These are phyloP conservation scores for Macrosteles quadrilineatus DNA, from an alignment of 1,140 invertebrate species.

Conservation along the genomic window DNA sequence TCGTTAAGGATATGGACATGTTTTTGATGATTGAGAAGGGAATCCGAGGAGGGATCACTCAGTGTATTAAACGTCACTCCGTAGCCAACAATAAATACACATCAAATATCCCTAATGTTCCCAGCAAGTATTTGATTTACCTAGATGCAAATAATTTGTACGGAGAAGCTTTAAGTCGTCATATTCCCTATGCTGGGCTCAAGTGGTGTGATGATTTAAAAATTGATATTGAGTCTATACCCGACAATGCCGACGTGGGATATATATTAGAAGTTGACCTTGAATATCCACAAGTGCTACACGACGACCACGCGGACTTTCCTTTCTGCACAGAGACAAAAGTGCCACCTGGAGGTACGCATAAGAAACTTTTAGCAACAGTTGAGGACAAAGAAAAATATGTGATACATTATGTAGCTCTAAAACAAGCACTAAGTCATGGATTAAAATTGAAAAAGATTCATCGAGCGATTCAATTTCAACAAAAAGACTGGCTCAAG, in stretches of 20 bases:
- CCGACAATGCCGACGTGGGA: neutral
- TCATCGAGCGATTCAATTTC: slow-evolving; percentile 55
- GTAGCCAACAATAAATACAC: neutral
- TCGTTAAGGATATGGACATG: neutral
- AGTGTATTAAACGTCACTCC: neutral
- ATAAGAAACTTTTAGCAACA: slow-evolving; percentile 34
- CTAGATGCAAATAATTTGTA: neutral
- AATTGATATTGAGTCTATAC: neutral
- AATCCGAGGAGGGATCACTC: neutral
- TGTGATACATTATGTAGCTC: slow-evolving; percentile 54
- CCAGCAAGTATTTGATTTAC: too few relatives aligned
- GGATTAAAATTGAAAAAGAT: slow-evolving; percentile 54
- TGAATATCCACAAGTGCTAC: slow-evolving; percentile 40
- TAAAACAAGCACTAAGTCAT: slow-evolving; percentile 52
- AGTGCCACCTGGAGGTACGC: slow-evolving; percentile 33
- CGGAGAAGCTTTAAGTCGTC: neutral
- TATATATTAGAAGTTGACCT: slow-evolving; percentile 45
- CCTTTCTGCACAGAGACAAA: slow-evolving; percentile 48
- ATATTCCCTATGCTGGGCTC: neutral
- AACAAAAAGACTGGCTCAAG: slow-evolving; percentile 54
- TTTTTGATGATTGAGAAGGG: neutral
- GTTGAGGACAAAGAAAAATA: slow-evolving; percentile 50
- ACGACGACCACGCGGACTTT: slow-evolving; percentile 47
- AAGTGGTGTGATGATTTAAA: neutral
- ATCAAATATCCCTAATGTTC: too few relatives aligned